Percentiles rank a stretch among this genome's conserved stretches.
phyloP scores from a whole-genome alignment of 2,113 vertebrate genomes.

The Anolis carolinensis region DNA sequence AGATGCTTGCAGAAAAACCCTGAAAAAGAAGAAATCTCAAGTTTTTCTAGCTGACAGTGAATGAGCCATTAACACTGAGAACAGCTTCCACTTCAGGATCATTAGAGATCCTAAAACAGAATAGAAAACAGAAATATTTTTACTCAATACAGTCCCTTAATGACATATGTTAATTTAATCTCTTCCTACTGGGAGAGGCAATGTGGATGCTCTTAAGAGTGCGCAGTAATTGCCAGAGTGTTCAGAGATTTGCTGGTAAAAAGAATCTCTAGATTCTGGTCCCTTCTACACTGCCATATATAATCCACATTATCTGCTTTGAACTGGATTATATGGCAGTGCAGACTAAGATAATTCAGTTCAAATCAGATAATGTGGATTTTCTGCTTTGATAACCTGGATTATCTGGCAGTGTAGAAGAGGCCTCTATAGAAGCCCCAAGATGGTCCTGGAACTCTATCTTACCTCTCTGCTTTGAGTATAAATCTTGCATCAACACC shows the following conservation, averaged over 20 bases:
- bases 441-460: background rate
- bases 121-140: constrained; percentile 15
- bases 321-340: too few relatives aligned
- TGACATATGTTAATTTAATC: background rate
- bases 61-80: background rate
- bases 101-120: background rate
- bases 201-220: background rate
- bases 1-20: background rate
- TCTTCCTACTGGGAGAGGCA: background rate
- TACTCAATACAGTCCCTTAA: background rate
- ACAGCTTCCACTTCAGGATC: background rate
- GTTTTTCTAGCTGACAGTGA: background rate
- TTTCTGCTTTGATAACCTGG: too few relatives aligned
- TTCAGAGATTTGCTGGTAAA: background rate
- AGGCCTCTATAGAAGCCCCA: background rate
- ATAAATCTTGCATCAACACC: background rate
- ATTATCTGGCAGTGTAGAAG: too few relatives aligned
- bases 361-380: too few relatives aligned
- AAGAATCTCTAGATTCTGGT: background rate
- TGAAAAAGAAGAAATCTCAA: background rate
- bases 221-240: background rate
- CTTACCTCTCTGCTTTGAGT: background rate
- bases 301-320: too few relatives aligned
- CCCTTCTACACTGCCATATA: too few relatives aligned
- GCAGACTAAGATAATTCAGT: too few relatives aligned